phyloP scores from a whole-genome alignment of 2,113 vertebrate species.

The Pseudolaguvia tuberculata region DNA sequence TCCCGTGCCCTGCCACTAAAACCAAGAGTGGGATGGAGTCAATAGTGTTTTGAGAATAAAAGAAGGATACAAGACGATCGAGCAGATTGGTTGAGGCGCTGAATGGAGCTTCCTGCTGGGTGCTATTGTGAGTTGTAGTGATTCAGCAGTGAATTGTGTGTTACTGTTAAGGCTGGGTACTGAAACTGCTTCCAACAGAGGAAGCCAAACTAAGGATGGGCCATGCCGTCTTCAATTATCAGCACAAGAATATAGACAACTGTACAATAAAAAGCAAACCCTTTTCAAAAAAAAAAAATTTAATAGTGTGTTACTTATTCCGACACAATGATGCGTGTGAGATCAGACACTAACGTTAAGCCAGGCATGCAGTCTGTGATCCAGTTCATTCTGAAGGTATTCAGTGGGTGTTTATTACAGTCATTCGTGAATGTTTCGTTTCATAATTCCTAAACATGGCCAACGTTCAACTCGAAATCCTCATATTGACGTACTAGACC shows the following conservation, averaged over 20 bases:
- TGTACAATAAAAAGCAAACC: too few relatives aligned
- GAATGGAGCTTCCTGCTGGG: neutral
- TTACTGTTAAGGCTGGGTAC: slow-evolving; percentile 12
- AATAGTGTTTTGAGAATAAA: neutral
- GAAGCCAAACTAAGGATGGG: neutral
- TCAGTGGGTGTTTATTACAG: too few relatives aligned
- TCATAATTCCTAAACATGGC: too few relatives aligned
- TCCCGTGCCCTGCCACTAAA: neutral
- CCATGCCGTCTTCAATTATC: neutral
- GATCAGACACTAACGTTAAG: too few relatives aligned
- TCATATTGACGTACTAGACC: too few relatives aligned
- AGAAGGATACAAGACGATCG: neutral
- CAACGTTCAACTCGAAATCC: too few relatives aligned
- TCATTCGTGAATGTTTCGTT: too few relatives aligned
- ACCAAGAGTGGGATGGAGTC: neutral
- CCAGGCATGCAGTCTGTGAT: too few relatives aligned
- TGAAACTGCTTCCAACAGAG: neutral
- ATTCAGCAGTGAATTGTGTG: neutral
- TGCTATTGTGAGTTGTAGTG: neutral
- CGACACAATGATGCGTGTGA: too few relatives aligned
- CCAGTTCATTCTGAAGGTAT: too few relatives aligned
- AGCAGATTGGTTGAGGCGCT: neutral
- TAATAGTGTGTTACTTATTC: too few relatives aligned
- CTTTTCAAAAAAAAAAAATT: too few relatives aligned
- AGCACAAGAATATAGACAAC: neutral